These are phyloP conservation scores for Drosophila carrolli DNA, from an alignment of 1,140 invertebrate genomes.

Conservation along the genomic window DNA sequence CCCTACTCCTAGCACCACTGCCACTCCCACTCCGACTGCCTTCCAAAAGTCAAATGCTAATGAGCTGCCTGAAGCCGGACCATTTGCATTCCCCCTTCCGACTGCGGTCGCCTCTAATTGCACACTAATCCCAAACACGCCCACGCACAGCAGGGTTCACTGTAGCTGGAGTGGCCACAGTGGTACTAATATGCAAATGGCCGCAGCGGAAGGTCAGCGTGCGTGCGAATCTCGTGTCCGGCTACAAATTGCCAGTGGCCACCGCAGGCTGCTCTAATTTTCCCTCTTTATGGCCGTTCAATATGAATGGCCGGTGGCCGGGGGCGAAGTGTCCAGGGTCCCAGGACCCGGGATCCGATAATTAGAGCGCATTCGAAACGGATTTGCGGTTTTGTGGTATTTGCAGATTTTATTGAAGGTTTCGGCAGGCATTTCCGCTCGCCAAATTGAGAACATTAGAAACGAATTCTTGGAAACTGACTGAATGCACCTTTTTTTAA, in stretches of 20 bases:
- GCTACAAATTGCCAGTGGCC: slow-evolving; percentile 57
- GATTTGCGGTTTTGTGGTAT: slow-evolving; percentile 60
- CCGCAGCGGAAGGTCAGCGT: slow-evolving; percentile 73
- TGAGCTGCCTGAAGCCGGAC: slow-evolving; percentile 23
- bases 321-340: slow-evolving; percentile 3
- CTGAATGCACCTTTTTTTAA: background rate
- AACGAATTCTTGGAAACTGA: slow-evolving; percentile 12
- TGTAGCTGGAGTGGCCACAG: slow-evolving; percentile 9
- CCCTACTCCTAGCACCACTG: background rate
- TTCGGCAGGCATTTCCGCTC: slow-evolving; percentile 20
- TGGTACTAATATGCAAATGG: slow-evolving; percentile 73
- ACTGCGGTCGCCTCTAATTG: slow-evolving; percentile 68
- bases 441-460: background rate
- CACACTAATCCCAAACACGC: slow-evolving; percentile 63
- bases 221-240: slow-evolving; percentile 75
- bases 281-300: slow-evolving; percentile 56
- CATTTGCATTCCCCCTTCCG: slow-evolving; percentile 18
- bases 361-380: slow-evolving; percentile 68
- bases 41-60: slow-evolving; percentile 59
- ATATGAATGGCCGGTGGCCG: slow-evolving; percentile 33
- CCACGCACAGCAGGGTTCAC: slow-evolving; percentile 54
- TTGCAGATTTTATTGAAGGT: slow-evolving; percentile 5
- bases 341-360: slow-evolving; percentile 52
- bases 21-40: slow-evolving; percentile 2
- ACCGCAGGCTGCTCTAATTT: slow-evolving; percentile 69